Conservation (phyloP, 2,113 vertebrate genomes). For the Scortum barcoo region DNA sequence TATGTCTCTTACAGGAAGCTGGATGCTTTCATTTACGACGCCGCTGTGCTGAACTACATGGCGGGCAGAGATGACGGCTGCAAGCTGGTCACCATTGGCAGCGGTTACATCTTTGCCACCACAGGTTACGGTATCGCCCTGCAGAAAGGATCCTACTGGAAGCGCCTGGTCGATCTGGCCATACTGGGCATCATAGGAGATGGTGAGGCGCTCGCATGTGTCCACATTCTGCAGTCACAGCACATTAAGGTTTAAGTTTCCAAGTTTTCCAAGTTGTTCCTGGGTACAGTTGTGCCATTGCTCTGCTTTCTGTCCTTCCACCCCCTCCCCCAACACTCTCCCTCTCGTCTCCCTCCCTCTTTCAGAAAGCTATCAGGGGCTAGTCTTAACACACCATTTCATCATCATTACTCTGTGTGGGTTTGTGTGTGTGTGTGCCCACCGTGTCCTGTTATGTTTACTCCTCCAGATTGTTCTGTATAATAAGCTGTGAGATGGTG, state of each 20-base stretch:
- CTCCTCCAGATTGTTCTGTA: conserved; percentile 73
- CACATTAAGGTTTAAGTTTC: not conserved
- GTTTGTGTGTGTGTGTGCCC: conserved; percentile 25
- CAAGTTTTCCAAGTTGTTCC: conserved; percentile 11
- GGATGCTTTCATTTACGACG: conserved; percentile 99
- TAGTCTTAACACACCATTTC: conserved; percentile 77
- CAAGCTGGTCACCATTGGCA: conserved; percentile 98
- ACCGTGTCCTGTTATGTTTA: conserved; percentile 69
- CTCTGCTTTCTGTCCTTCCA: conserved; percentile 7
- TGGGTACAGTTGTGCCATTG: conserved; percentile 25
- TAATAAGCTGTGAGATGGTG: conserved; percentile 73
- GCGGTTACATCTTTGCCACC: conserved; percentile 98
- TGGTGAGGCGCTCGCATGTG: conserved; percentile 81
- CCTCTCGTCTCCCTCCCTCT: conserved; percentile 33
- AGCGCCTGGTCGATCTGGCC: conserved; percentile 95
- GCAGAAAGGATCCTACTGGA: conserved; percentile 99
- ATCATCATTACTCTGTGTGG: conserved; percentile 66
- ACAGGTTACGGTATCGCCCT: conserved; percentile 97
- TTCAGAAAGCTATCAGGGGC: conserved; percentile 70
- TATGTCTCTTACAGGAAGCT: conserved; percentile 87
- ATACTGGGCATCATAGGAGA: conserved; percentile 98
- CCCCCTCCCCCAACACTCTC: conserved; percentile 2
- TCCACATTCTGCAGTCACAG: not conserved
- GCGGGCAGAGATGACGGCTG: conserved; percentile 97
- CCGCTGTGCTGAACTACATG: conserved; percentile 98